A percentile compares a stretch with the other conserved stretches of the same genome.
phyloP scores from a whole-genome alignment of 1,140 invertebrate genomes.

The Samia ricini region DNA sequence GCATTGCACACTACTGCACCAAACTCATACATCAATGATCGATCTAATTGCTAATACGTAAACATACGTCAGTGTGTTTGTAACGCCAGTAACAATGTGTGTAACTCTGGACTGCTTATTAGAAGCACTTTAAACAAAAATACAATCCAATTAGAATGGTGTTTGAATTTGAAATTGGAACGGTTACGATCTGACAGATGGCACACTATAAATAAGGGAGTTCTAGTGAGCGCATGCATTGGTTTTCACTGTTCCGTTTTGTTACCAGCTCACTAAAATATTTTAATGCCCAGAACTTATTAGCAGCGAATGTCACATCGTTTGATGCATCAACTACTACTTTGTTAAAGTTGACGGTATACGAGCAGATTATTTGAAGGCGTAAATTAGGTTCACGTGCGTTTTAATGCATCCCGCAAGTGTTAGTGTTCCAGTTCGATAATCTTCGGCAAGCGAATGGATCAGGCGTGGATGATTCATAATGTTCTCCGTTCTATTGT shows the following conservation, averaged over 20 bases:
- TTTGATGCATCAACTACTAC: constrained; percentile 68
- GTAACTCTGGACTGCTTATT: constrained; percentile 64
- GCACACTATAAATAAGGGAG: constrained; percentile 67
- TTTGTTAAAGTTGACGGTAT: constrained; percentile 59
- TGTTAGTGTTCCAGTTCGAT: constrained; percentile 73
- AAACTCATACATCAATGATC: constrained; percentile 66
- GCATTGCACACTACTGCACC: constrained; percentile 41
- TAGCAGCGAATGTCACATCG: constrained; percentile 61
- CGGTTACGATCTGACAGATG: constrained; percentile 73
- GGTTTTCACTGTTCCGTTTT: constrained; percentile 40
- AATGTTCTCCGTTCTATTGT: constrained; percentile 69
- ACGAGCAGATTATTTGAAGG: constrained; percentile 53
- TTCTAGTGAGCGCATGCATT: constrained; percentile 41
- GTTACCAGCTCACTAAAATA: constrained; percentile 40
- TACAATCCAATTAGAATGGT: constrained; percentile 73
- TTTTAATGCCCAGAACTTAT: constrained; percentile 62
- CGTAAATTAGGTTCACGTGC: constrained; percentile 74
- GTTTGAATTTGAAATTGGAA: constrained; percentile 71
- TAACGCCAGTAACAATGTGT: constrained; percentile 64
- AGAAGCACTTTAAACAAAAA: constrained; percentile 71
- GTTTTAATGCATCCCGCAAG: constrained; percentile 72
- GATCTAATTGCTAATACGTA: constrained; percentile 71
- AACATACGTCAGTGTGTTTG: constrained; percentile 68
- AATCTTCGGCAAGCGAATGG: constrained; percentile 67
- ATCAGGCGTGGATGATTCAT: constrained; percentile 70